Conservation (phyloP, 2,113 vertebrate species). For the Bothrops jararaca region DNA sequence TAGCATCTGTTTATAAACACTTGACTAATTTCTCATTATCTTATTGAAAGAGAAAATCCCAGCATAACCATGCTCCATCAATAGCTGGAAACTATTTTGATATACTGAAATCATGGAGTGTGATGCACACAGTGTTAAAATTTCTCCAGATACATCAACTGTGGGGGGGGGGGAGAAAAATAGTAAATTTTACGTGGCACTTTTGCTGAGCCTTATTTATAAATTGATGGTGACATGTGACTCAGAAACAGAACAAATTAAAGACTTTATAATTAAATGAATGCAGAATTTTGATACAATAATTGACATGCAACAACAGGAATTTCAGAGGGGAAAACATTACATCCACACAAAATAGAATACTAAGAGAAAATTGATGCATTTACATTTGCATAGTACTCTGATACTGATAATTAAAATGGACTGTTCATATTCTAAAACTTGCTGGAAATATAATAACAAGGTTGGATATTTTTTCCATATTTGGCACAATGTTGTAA, state of each 20-base stretch:
- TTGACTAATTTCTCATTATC: conserved; percentile 65
- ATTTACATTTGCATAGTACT: neutral
- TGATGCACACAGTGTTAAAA: neutral
- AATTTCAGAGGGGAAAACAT: neutral
- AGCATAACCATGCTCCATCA: conserved; percentile 14
- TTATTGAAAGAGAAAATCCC: conserved; percentile 41
- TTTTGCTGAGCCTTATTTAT: neutral
- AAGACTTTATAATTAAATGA: neutral
- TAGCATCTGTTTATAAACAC: conserved; percentile 59
- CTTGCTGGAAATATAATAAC: neutral
- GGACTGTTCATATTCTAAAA: neutral
- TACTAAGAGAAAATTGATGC: neutral
- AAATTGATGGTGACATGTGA: neutral
- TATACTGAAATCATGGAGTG: conserved; percentile 47
- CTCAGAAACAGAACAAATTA: neutral
- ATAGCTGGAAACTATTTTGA: conserved; percentile 46
- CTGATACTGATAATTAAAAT: neutral
- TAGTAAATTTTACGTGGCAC: neutral
- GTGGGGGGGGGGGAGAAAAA: neutral
- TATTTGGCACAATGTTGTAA: neutral
- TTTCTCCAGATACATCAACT: conserved; percentile 31
- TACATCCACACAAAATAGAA: neutral
- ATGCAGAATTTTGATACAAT: neutral
- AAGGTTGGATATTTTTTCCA: neutral
- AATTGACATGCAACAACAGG: neutral